Percentiles rank a stretch among this genome's conserved stretches.
Evolutionary conservation across 2,888 invertebrate genomes (phyloP).

Genomic region (Chrysolina haemoptera): DNA sequence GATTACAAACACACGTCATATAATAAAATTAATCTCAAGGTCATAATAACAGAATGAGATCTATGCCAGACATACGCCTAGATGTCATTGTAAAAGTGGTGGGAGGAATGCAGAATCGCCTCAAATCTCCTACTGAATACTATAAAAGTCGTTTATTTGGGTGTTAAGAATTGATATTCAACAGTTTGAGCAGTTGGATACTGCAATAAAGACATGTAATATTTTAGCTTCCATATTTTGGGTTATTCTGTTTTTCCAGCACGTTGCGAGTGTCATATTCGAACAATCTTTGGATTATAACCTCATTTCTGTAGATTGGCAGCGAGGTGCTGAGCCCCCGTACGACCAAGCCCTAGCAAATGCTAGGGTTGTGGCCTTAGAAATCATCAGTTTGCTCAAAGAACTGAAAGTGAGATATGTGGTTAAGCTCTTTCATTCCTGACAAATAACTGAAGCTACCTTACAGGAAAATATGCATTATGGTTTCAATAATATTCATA

Average conservation of each 20-base stretch:
- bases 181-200: no score
- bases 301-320: slow-evolving; percentile 73
- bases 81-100: no score
- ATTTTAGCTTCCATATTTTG: no score
- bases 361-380: slow-evolving; percentile 73
- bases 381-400: slow-evolving; percentile 68
- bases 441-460: slow-evolving; percentile 24
- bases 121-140: no score
- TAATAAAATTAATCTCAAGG: no score
- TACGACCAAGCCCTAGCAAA: slow-evolving; percentile 75
- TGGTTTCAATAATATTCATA: slow-evolving; percentile 64
- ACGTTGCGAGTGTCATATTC: slow-evolving; percentile 38
- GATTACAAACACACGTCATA: no score
- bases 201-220: no score
- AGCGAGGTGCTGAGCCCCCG: slow-evolving; percentile 71
- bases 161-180: no score
- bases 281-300: slow-evolving; percentile 58
- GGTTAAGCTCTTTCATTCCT: slow-evolving; percentile 26
- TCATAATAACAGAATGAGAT: no score
- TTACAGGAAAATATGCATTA: slow-evolving; percentile 45
- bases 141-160: no score
- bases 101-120: no score
- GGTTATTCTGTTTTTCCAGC: neutral
- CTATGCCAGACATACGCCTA: no score
- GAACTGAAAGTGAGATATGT: slow-evolving; percentile 64